These are phyloP conservation scores for Ellobium chinense DNA, from an alignment of 2,888 invertebrate genomes.

Conservation along the genomic window DNA sequence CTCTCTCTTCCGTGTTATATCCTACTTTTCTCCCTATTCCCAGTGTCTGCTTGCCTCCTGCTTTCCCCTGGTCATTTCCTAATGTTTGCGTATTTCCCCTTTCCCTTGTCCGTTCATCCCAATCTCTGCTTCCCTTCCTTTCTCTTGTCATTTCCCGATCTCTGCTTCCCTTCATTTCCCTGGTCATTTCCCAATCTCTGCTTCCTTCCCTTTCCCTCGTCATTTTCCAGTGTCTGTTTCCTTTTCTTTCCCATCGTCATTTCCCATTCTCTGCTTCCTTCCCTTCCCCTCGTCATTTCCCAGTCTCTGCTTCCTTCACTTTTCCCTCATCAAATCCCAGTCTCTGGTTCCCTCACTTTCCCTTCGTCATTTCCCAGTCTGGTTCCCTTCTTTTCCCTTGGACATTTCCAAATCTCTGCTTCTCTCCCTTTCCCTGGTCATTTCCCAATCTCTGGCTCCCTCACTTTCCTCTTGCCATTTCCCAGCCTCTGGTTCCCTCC, in stretches of 20 bases:
- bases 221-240: not conserved
- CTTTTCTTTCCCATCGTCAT: not conserved
- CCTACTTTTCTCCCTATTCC: too few species aligned
- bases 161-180: not conserved
- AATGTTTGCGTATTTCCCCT: not conserved
- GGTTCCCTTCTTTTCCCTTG: not conserved
- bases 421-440: too few species aligned
- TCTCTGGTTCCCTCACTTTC: not conserved
- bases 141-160: not conserved
- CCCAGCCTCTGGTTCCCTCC: not conserved
- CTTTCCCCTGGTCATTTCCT: not conserved
- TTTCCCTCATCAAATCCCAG: not conserved
- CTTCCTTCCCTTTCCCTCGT: not conserved
- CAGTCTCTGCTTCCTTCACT: not conserved
- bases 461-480: not conserved
- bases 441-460: too few species aligned
- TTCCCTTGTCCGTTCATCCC: not conserved
- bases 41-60: too few species aligned
- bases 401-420: not conserved
- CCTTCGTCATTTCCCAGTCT: not conserved
- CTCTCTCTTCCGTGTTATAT: too few species aligned
- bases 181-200: not conserved
- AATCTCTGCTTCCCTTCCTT: not conserved
- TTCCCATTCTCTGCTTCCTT: not conserved
- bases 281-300: not conserved